Percentiles rank a stretch among this genome's conserved stretches.
phyloP scores from a whole-genome alignment of 2,797 vertebrate genomes.

The Cheirogaleus major region DNA sequence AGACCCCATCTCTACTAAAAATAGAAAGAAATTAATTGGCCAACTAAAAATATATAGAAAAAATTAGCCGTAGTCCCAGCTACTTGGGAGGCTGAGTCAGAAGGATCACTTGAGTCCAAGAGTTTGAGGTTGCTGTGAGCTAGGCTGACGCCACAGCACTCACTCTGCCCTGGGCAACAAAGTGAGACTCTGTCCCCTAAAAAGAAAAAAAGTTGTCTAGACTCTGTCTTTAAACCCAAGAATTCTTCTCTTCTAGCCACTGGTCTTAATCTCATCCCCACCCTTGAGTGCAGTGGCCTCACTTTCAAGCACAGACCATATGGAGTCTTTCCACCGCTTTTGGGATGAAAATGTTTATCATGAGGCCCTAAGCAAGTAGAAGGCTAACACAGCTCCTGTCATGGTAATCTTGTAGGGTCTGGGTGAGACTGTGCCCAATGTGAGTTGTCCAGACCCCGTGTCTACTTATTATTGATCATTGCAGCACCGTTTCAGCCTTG shows the following conservation, averaged over 20 bases:
- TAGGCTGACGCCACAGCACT: too few species aligned
- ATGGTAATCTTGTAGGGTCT: not conserved
- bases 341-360: not conserved
- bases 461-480: not conserved
- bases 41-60: too few species aligned
- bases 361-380: not conserved
- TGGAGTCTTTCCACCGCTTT: not conserved
- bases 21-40: too few species aligned
- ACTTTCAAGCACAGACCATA: not conserved
- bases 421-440: not conserved
- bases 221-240: not conserved
- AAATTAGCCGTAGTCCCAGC: too few species aligned
- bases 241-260: not conserved
- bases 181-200: too few species aligned
- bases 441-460: accelerated
- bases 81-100: too few species aligned
- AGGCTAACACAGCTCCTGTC: not conserved
- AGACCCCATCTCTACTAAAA: too few species aligned
- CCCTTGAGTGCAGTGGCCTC: not conserved
- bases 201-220: not conserved
- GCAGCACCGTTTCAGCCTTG: not conserved
- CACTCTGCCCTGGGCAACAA: too few species aligned
- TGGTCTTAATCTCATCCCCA: not conserved
- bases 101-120: too few species aligned
- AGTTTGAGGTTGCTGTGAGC: too few species aligned